Evolutionary conservation across 2,888 invertebrate genomes (phyloP), one percentile per base, ranked within the genome.

Genomic region (Eutolmus rufibarbis): DNA sequence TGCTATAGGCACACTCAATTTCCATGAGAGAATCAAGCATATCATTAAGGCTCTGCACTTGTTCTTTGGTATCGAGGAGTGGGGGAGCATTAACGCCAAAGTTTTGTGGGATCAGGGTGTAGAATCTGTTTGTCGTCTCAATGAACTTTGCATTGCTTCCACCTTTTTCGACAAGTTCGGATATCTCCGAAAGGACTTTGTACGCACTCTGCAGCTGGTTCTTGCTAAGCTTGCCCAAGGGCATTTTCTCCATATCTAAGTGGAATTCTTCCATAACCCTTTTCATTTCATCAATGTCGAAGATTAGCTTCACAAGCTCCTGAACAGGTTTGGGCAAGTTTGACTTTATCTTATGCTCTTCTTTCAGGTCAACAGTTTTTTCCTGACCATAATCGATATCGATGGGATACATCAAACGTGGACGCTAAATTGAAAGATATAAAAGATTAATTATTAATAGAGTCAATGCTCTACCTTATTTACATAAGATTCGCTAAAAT

Each of bases 171-270:
- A 96, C 93, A 0, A 94, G 90, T 12, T 93, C 93, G 89, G 96
- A 94, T 16, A 97, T 91, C 90, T 97, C 96, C 0, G 95, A 94
- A 31, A 99, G 93, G 0, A 98, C 96, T 84, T 93, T 93, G 91
- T 96, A 99, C 0, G 99, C 99, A 51, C 95, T 94, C 91, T 97
- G 95, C 87, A 99, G 96, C 93, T 98, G 98, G 87, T 96, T 95
- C 91, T 97, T 96, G 1, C 98, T 98, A 14, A 99, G 92, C 93
- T 99, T 99, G 31, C 99, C 99, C 9, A 99, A 93, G 0, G 99
- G 99, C 99, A 99, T 99, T 93, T 99, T 99, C 89, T 98, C 98
- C 90, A 97, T 95, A 92, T 99, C 99, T 89, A 99, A 94, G 94
- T 99, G 98, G 93, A 98, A 99, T 91, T 99, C 98, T 91, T 97